These are phyloP conservation scores for Stegodyphus mimosarum DNA, from an alignment of 1,140 invertebrate genomes.

Conservation along the genomic window DNA sequence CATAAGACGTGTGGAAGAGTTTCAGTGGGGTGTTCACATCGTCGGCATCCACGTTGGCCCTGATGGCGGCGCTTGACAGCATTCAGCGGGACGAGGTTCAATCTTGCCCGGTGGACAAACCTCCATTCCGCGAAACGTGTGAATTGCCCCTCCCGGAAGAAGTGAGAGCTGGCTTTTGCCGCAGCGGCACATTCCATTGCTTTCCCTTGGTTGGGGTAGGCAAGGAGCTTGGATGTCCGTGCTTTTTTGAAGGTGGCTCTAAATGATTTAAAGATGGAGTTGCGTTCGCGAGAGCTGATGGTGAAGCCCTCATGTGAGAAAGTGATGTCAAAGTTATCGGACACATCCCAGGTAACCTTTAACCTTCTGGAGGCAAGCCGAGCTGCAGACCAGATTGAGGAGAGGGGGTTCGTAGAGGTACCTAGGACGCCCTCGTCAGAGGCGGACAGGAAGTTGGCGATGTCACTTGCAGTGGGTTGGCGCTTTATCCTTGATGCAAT, in stretches of 20 bases:
- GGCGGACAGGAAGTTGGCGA: too few species aligned
- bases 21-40: neutral
- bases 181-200: neutral
- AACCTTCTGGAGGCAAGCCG: neutral
- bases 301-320: too few species aligned
- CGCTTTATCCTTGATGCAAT: too few species aligned
- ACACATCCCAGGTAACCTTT: neutral
- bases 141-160: neutral
- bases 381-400: neutral
- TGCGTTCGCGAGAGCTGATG: neutral
- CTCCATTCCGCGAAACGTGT: too few species aligned
- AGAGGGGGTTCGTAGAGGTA: neutral
- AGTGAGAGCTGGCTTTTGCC: neutral
- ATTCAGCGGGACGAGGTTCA: neutral
- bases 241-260: neutral
- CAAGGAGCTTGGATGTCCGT: neutral
- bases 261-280: neutral
- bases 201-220: neutral
- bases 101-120: neutral
- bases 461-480: too few species aligned
- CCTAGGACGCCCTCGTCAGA: too few species aligned
- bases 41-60: neutral
- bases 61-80: neutral
- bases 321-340: neutral
- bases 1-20: constrained; percentile 6